Evolutionary conservation across 2,888 invertebrate genomes (phyloP).

Genomic region (Dasysyrphus albostriatus): DNA sequence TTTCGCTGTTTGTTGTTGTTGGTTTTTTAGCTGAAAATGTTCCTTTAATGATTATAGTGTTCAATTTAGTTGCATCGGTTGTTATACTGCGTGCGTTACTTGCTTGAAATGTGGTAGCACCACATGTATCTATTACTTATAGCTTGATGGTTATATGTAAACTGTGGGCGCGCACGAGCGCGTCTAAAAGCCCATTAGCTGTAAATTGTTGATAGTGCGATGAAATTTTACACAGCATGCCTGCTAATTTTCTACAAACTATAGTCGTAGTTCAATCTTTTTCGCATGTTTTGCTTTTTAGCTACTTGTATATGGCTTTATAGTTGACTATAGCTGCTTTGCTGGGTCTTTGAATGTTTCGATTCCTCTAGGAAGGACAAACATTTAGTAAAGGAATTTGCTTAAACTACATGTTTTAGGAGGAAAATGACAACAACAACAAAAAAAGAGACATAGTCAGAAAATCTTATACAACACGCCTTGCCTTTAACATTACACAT

Average conservation of each 20-base stretch:
- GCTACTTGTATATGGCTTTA: too few relatives aligned
- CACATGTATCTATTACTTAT: constrained; percentile 38
- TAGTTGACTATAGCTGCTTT: neutral
- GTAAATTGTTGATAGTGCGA: constrained; percentile 73
- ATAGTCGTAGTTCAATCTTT: constrained; percentile 48
- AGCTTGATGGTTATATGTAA: constrained; percentile 21
- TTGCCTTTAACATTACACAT: constrained; percentile 16
- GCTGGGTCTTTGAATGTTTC: constrained; percentile 44
- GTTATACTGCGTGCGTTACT: constrained; percentile 62
- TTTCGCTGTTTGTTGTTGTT: constrained; percentile 2
- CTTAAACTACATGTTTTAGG: constrained; percentile 34
- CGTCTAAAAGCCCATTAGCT: constrained; percentile 72
- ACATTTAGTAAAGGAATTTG: constrained; percentile 56
- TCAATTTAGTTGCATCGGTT: constrained; percentile 48
- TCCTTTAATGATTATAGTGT: constrained; percentile 56
- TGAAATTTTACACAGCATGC: constrained; percentile 64
- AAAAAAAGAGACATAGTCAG: constrained; percentile 1
- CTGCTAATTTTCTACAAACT: constrained; percentile 65
- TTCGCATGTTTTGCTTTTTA: constrained; percentile 13
- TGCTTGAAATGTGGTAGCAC: constrained; percentile 66
- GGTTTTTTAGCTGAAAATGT: neutral
- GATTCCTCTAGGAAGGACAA: constrained; percentile 50
- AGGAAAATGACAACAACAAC: neutral
- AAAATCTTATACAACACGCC: constrained; percentile 25
- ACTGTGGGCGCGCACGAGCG: constrained; percentile 69